Base-by-base conservation (phyloP, 1,140 invertebrate genomes). In the Drosophila bocqueti region DNA sequence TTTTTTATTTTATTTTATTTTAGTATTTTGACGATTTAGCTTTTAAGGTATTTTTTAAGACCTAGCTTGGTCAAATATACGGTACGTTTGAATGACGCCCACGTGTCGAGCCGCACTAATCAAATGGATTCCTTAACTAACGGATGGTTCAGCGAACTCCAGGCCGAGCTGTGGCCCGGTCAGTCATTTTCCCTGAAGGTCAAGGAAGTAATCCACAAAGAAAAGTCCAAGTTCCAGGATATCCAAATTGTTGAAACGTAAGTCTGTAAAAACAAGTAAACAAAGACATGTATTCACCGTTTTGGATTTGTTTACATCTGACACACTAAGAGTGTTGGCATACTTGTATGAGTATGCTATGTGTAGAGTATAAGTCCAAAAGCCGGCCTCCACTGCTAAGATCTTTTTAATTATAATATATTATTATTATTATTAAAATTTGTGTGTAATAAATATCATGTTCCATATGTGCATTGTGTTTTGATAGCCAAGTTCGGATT, bases 141-240 rank as follows among this genome's bases (percentile, higher is more conserved):
- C 73, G 97, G 97, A 58, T 99, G 98, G 98, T 99, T 98, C 86
- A 97, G 96, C 79, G 98, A 99, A 94, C 94, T 97, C 16, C 97
- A 96, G 87, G 94, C 95, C 76, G 95, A 96, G 6, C 94, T 99
- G 73, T 99, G 98, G 98, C 97, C 98, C 0, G 98, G 98, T 1
- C 96, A 98, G 81, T 95, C 96, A 11, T 96, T 99, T 90, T 99
- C 98, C 1, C 93, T 99, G 45, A 94, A 99, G 95, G 96, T 99
- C 0, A 96, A 97, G 63, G 94, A 97, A 84, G 93, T 99, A 4
- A 93, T 99, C 2, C 96, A 97, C 91, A 91, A 95, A 4, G 97
- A 97, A 92, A 96, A 96, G 86, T 99, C 98, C 1, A 93, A 96
- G 60, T 99, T 95, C 93, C 99, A 99, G 94, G 96, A 99, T 89